Conservation (phyloP, 2,797 vertebrate genomes). For the Siniperca undulata region DNA sequence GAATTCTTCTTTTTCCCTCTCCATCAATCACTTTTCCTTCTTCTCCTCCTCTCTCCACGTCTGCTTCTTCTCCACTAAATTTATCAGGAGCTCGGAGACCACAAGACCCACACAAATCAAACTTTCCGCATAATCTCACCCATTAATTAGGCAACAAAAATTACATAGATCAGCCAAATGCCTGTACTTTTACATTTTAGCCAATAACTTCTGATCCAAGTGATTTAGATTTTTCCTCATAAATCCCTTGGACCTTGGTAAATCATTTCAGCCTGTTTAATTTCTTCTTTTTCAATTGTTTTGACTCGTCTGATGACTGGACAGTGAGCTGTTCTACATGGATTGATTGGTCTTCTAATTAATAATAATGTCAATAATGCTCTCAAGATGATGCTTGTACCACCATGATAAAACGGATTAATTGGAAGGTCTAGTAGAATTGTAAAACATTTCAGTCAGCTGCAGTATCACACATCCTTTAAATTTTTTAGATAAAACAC, state of each 20-base stretch:
- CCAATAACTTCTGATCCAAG: slow-evolving; percentile 39
- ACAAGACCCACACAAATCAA: slow-evolving; percentile 22
- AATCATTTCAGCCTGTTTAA: slow-evolving; percentile 33
- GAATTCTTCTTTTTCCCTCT: slow-evolving; percentile 2
- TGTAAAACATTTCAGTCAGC: neutral
- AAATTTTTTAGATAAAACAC: slow-evolving; percentile 2
- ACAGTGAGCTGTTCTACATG: slow-evolving; percentile 23
- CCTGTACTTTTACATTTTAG: slow-evolving; percentile 37
- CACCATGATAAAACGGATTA: slow-evolving; percentile 29
- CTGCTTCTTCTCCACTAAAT: slow-evolving; percentile 10
- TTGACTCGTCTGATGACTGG: slow-evolving; percentile 22
- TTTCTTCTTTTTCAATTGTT: slow-evolving; percentile 12
- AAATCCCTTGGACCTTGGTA: slow-evolving; percentile 19
- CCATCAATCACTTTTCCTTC: slow-evolving; percentile 16
- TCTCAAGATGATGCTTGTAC: slow-evolving; percentile 31
- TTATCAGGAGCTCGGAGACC: slow-evolving; percentile 2
- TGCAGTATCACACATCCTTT: neutral
- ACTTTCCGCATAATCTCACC: slow-evolving; percentile 38
- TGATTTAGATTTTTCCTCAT: slow-evolving; percentile 21
- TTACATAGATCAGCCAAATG: slow-evolving; percentile 31
- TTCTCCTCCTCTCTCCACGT: neutral
- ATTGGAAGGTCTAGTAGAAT: neutral
- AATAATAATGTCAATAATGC: slow-evolving; percentile 39
- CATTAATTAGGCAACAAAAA: slow-evolving; percentile 42
- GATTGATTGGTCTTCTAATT: slow-evolving; percentile 44